phyloP scores from a whole-genome alignment of 2,888 invertebrate genomes.

The Cerceris ruficornis region DNA sequence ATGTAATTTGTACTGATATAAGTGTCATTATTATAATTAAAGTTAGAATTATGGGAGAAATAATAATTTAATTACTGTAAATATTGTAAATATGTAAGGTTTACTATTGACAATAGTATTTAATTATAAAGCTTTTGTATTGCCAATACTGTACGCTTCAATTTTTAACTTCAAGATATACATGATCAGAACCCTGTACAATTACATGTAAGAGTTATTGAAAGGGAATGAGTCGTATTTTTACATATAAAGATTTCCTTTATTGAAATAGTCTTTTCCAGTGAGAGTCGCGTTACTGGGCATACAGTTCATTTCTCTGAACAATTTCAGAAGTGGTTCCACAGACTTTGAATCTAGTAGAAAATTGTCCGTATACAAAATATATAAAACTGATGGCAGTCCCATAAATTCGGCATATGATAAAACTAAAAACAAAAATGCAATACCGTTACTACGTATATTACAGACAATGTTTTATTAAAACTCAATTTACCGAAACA shows the following conservation, averaged over 20 bases:
- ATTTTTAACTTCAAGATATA: background rate
- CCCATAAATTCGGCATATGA: slow-evolving; percentile 74
- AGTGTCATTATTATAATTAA: slow-evolving; percentile 36
- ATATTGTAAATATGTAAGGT: slow-evolving; percentile 59
- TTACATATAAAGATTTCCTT: slow-evolving; percentile 78
- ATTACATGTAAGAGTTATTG: background rate
- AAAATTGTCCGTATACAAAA: slow-evolving; percentile 76
- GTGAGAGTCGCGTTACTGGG: slow-evolving; percentile 58
- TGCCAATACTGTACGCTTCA: slow-evolving; percentile 4
- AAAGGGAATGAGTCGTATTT: background rate
- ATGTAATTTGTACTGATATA: slow-evolving; percentile 33
- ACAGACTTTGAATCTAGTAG: slow-evolving; percentile 73
- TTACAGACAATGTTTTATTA: slow-evolving; percentile 13
- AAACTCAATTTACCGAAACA: background rate
- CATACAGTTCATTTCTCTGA: slow-evolving; percentile 63
- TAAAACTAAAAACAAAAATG: slow-evolving; percentile 70
- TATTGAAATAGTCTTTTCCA: slow-evolving; percentile 71
- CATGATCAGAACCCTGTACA: background rate
- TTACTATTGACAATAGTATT: slow-evolving; percentile 34
- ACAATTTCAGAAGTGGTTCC: slow-evolving; percentile 72
- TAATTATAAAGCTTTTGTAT: slow-evolving; percentile 38
- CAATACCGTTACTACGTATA: slow-evolving; percentile 40
- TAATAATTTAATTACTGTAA: slow-evolving; percentile 50
- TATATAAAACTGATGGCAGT: slow-evolving; percentile 70
- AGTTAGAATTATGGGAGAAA: slow-evolving; percentile 18